Percentiles rank a stretch among this genome's conserved stretches.
phyloP scores from a whole-genome alignment of 2,113 vertebrate species.

The Chaetops frenatus region DNA sequence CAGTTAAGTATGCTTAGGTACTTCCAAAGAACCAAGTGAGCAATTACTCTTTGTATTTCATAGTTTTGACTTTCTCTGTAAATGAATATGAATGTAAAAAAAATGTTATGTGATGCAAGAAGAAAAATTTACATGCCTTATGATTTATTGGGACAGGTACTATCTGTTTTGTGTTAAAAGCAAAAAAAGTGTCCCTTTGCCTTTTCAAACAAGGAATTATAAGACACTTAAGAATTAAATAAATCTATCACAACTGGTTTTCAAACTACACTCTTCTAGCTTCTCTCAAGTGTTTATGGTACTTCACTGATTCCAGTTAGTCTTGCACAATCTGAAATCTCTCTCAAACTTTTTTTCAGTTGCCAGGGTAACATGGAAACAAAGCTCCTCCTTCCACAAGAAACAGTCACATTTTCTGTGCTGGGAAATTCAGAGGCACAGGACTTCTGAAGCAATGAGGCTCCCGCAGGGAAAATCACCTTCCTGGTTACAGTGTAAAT shows the following conservation, averaged over 20 bases:
- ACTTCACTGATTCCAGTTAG: not conserved
- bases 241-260: not conserved
- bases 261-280: not conserved
- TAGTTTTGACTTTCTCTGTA: not conserved
- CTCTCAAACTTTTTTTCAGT: not conserved
- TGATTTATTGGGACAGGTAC: not conserved
- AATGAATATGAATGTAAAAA: not conserved
- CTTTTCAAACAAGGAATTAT: not conserved
- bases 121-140: not conserved
- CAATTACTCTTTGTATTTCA: not conserved
- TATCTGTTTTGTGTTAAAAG: not conserved
- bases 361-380: not conserved
- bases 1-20: not conserved
- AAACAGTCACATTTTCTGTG: not conserved
- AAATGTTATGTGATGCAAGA: not conserved
- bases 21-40: not conserved
- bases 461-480: constrained; percentile 14
- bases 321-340: not conserved
- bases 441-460: not conserved
- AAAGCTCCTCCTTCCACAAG: not conserved
- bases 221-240: not conserved
- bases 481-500: not conserved
- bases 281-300: not conserved
- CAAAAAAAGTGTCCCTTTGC: not conserved
- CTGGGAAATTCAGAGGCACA: constrained; percentile 6